Base-by-base conservation (phyloP, 2,888 invertebrate genomes). In the Tetanocera ferruginea region DNA sequence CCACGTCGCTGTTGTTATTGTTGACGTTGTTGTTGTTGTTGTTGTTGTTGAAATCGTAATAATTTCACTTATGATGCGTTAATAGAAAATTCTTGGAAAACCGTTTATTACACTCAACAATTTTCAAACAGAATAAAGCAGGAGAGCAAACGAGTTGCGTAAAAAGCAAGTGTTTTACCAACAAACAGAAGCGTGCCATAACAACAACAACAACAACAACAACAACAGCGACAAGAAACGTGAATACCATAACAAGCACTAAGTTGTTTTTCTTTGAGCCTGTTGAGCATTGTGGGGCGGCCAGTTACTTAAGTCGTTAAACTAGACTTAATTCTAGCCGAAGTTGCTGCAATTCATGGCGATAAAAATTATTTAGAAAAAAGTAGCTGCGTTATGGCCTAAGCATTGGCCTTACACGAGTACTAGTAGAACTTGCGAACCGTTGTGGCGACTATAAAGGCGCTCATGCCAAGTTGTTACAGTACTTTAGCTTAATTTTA, bases 51-150 rank as follows among this genome's bases (percentile, higher is more conserved):
- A 28, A 55, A 55, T 57, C 17, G 2, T 34, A 43, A 25, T 34
- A 60, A 72, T 52, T 71, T 71, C 34, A 55, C 71, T 71, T 71
- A 55, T 19, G 52, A 71, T 52, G 71, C 71, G 71, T 55, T 55
- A 55, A 51, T 34, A 57, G 71, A 52, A 71, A 67, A 69, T 49
- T 69, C 67, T 69, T 25, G 19, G 19, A 49, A 43, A 69, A 19
- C 11, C 8, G 43, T 49, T 67, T 43, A 49, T 49, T 19, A 19
- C 25, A 14, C 49, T 19, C 71, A 55, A 37, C 5, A 6, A 19
- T 34, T 23, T 3, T n/a, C 8, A 55, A 55, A n/a, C 14, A 9
- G 23, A 52, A 31, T 55, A 55, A 19, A 64, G 2, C 34, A 60
- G 60, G 23, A 23, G n/a, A 17, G 14, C 67, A 11, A 5, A 66